phyloP scores from a whole-genome alignment of 2,888 invertebrate species.

The Crematogaster levior region DNA sequence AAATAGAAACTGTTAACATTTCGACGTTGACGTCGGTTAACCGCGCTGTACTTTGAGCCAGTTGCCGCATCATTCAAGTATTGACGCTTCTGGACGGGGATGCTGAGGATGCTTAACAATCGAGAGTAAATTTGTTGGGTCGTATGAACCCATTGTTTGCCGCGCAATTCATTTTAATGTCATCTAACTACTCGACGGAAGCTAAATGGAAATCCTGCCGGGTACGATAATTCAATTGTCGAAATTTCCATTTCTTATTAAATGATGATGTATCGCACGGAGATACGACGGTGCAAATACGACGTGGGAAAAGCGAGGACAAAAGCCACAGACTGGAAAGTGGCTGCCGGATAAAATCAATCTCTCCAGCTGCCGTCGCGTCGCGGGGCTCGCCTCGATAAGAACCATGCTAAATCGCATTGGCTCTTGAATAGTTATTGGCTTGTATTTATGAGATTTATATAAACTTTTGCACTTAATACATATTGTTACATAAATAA shows the following conservation, averaged over 20 bases:
- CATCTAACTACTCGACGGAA: slow-evolving; percentile 16
- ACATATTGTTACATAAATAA: background rate
- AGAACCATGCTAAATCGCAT: slow-evolving; percentile 31
- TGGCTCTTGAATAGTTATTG: slow-evolving; percentile 31
- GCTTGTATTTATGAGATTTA: slow-evolving; percentile 35
- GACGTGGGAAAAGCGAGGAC: slow-evolving; percentile 20
- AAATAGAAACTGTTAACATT: slow-evolving; percentile 47
- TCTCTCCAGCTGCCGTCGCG: slow-evolving; percentile 36
- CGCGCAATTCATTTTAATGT: slow-evolving; percentile 47
- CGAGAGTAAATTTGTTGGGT: slow-evolving; percentile 36
- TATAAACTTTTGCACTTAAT: background rate
- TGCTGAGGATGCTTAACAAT: slow-evolving; percentile 32
- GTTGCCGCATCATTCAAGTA: slow-evolving; percentile 35
- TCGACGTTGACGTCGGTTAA: slow-evolving; percentile 40
- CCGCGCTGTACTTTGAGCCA: slow-evolving; percentile 34
- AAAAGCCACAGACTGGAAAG: slow-evolving; percentile 14
- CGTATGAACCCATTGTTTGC: slow-evolving; percentile 30
- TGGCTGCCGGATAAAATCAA: slow-evolving; percentile 45
- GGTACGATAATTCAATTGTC: slow-evolving; percentile 42
- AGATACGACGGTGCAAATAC: slow-evolving; percentile 24
- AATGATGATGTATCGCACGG: slow-evolving; percentile 30
- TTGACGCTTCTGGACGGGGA: slow-evolving; percentile 34
- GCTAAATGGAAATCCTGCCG: slow-evolving; percentile 21
- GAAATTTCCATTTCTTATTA: slow-evolving; percentile 48
- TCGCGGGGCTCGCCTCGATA: slow-evolving; percentile 24